Evolutionary conservation across 2,113 vertebrate species (phyloP), one percentile per base, ranked within the genome.

Genomic region (Rafetus swinhoei): DNA sequence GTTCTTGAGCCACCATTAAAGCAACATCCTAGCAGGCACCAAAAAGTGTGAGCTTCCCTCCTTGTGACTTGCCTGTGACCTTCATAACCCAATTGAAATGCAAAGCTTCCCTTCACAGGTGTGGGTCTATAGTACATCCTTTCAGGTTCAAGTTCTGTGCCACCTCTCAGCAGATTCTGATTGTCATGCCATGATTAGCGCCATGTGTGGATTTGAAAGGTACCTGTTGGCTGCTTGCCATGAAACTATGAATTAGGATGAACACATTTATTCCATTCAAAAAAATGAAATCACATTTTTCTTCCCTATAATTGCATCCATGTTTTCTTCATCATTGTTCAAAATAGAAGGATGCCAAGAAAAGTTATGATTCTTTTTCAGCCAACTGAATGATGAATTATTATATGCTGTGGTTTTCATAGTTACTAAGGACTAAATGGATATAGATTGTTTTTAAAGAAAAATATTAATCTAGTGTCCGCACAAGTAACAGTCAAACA

Each of bases 11-110:
- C 8, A 25, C 50, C 24, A 32, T 22, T 39, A 19, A 74, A 89
- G 74, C 52, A 55, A 32, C 29, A 10, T 77, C 13, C 11, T 14
- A 25, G 45, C 4, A 74, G 18, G 10, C 13, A 65, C 50, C 13
- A n/a, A 87, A 25, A 5, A 65, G 9, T 2, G 9, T 18, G 21
- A 93, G 85, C 3, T 86, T 84, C 57, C 45, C 16, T 89, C 60
- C 5, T 15, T 27, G 3, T 69, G 29, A 25, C 54, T 86, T 85
- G 53, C n/a, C 88, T 90, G 5, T 74, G 24, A 84, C 79, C 69
- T 83, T 95, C 54, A 74, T 9, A 62, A 82, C 52, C 50, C 76
- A 21, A 90, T 9, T 90, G 52, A 90, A 93, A 90, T 79, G 32
- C 22, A 74, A 32, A 90, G 9, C 4, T 74, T 87, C 93, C 85